Evolutionary conservation across 2,113 vertebrate species (phyloP).

Genomic region (Cochlearius cochlearius): DNA sequence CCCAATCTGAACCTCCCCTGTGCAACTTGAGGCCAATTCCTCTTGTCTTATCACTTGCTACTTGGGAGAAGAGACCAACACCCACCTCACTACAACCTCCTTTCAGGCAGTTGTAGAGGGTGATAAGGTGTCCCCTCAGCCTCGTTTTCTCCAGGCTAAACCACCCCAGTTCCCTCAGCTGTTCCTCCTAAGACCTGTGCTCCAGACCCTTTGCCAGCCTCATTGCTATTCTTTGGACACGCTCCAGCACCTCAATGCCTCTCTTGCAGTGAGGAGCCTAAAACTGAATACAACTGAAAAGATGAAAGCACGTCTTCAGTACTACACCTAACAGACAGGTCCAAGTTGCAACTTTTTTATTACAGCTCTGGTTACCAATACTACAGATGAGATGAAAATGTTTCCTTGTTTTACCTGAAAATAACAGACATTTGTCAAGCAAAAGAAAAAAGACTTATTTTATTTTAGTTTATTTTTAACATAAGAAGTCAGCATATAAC

Average conservation of each 20-base stretch:
- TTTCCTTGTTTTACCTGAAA: not conserved
- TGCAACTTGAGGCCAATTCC: not conserved
- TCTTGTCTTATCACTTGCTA: accelerated
- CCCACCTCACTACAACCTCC: accelerated
- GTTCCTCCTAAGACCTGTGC: accelerated
- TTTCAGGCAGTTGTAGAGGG: not conserved
- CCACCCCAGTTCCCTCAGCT: not conserved
- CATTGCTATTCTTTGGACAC: accelerated
- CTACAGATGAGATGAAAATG: not conserved
- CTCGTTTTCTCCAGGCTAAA: not conserved
- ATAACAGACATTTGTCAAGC: not conserved
- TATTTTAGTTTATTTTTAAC: not conserved
- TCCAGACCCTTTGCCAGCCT: not conserved
- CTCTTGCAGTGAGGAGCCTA: not conserved
- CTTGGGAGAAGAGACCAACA: not conserved
- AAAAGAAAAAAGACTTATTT: not conserved
- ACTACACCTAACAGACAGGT: not conserved
- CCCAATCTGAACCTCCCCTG: not conserved
- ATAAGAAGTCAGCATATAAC: not conserved
- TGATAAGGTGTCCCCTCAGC: accelerated
- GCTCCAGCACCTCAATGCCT: not conserved
- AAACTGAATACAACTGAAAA: not conserved
- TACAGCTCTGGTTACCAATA: not conserved
- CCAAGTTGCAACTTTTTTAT: not conserved
- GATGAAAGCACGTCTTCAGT: not conserved